Evolutionary conservation across 1,140 invertebrate species (phyloP).

Genomic region (Temnothorax longispinosus): DNA sequence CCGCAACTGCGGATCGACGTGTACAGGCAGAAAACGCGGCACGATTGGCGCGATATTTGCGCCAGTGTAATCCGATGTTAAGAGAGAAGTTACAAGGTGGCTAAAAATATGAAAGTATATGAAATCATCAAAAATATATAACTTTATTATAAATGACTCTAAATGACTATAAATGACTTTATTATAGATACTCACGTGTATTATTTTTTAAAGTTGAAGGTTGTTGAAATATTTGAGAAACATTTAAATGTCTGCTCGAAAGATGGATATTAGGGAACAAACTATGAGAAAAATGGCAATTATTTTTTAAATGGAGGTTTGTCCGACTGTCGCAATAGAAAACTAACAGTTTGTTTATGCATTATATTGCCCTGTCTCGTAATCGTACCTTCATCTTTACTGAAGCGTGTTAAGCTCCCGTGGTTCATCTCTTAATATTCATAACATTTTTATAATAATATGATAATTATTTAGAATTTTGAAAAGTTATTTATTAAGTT

Average conservation of each 20-base stretch:
- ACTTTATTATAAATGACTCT: too few relatives aligned
- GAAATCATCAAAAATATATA: not conserved
- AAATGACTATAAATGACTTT: not conserved
- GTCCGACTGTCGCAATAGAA: not conserved
- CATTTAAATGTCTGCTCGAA: not conserved
- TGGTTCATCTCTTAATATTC: not conserved
- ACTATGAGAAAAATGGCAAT: not conserved
- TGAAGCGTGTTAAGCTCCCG: not conserved
- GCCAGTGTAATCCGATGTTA: not conserved
- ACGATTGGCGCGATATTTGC: not conserved
- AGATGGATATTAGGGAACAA: not conserved
- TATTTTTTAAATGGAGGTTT: not conserved
- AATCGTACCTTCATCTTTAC: too few relatives aligned
- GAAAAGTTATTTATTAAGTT: too few relatives aligned
- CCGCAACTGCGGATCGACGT: not conserved
- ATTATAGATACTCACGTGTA: not conserved
- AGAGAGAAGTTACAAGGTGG: not conserved
- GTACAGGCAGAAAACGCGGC: not conserved
- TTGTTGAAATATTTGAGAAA: not conserved
- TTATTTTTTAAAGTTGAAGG: not conserved
- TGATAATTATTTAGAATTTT: too few relatives aligned
- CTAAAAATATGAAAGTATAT: not conserved
- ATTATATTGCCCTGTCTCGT: not conserved
- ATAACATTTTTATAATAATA: not conserved
- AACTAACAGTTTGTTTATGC: not conserved